Conservation (phyloP, 1,140 invertebrate genomes). For the Camponotus pennsylvanicus region DNA sequence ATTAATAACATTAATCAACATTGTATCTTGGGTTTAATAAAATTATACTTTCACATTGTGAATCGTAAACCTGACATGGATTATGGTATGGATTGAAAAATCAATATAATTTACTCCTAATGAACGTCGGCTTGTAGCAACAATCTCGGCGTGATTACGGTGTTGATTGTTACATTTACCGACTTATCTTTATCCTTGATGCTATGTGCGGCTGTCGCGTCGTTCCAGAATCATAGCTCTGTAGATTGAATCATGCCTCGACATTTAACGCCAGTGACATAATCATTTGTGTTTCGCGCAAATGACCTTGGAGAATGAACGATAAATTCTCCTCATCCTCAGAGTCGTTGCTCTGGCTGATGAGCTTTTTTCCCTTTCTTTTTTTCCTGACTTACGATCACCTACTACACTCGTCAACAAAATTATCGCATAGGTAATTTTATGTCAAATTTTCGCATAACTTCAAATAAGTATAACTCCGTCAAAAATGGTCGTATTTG, state of each 20-base stretch:
- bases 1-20: background rate
- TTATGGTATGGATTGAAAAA: background rate
- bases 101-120: background rate
- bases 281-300: constrained; percentile 19
- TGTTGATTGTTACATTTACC: constrained; percentile 1
- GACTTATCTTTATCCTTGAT: background rate
- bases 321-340: background rate
- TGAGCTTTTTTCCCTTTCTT: background rate
- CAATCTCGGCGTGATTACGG: background rate
- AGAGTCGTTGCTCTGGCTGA: background rate
- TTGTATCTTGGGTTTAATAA: background rate
- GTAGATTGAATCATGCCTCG: constrained; percentile 7
- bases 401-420: background rate
- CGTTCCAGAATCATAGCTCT: background rate
- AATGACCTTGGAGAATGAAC: constrained; percentile 20
- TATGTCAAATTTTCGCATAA: too few species aligned
- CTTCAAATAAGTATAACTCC: too few species aligned
- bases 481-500: too few species aligned
- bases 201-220: too few species aligned
- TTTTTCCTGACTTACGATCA: background rate
- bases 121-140: background rate
- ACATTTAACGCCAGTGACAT: constrained; percentile 36
- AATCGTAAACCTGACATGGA: background rate
- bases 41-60: background rate
- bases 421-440: too few species aligned